These are phyloP conservation scores for Zoroaster sp. DNA, from an alignment of 53 echinoderm and acorn worm genomes.

Conservation along the genomic window DNA sequence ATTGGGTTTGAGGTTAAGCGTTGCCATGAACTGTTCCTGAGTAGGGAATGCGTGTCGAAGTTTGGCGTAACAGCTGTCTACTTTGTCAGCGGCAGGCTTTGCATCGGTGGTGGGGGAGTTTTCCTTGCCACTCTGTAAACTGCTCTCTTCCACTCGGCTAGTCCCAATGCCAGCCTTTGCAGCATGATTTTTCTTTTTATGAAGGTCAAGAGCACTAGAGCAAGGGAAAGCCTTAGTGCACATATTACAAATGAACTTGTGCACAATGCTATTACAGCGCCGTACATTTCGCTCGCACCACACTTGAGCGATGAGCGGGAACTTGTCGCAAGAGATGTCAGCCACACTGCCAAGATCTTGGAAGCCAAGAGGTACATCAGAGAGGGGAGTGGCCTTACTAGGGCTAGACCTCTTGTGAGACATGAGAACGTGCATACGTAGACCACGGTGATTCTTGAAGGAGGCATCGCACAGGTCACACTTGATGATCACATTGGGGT, in stretches of 20 bases:
- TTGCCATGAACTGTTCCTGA: conserved; percentile 73
- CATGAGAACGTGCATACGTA: conserved; percentile 96
- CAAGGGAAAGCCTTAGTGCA: conserved; percentile 95
- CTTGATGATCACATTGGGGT: conserved; percentile 79
- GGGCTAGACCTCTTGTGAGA: conserved; percentile 75
- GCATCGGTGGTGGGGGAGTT: not conserved
- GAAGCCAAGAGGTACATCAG: conserved; percentile 69
- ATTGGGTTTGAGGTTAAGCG: conserved; percentile 66
- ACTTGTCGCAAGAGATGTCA: conserved; percentile 90
- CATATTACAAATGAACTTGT: conserved; percentile 56
- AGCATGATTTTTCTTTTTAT: conserved; percentile 38
- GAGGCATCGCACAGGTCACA: conserved; percentile 78
- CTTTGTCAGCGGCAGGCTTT: not conserved
- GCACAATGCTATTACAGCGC: conserved; percentile 50
- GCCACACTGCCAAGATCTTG: conserved; percentile 77
- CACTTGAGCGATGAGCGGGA: conserved; percentile 87
- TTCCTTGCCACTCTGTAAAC: not conserved
- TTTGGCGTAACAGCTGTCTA: conserved; percentile 4
- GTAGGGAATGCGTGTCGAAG: conserved; percentile 27
- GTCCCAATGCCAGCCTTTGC: not conserved
- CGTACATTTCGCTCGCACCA: conserved; percentile 95
- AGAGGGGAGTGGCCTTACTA: not conserved
- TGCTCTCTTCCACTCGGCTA: not conserved
- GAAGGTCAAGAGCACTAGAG: conserved; percentile 77
- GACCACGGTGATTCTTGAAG: conserved; percentile 88